Conservation (phyloP, 1,140 invertebrate species). For the Antheraea pernyi region DNA sequence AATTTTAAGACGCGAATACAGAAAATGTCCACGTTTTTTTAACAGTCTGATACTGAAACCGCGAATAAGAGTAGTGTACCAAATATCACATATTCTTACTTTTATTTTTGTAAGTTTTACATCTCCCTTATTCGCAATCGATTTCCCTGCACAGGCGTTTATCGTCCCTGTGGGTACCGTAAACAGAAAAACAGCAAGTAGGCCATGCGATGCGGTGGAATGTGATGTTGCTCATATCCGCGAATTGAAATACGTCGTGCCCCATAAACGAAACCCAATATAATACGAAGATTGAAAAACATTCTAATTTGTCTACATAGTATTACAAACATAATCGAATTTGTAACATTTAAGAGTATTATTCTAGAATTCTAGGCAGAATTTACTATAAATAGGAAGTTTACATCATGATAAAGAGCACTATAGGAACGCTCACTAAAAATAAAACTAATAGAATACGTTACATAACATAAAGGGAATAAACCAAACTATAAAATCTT, state of each 20-base stretch:
- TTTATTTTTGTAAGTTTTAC: constrained; percentile 27
- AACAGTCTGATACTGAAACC: no score
- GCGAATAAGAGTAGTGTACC: neutral
- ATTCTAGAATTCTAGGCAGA: no score
- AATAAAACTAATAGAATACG: no score
- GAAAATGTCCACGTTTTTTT: no score
- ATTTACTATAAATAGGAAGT: no score
- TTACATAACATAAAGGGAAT: no score
- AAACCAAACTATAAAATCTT: no score
- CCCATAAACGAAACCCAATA: constrained; percentile 17
- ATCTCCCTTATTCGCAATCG: constrained; percentile 19
- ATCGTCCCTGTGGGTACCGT: constrained; percentile 24
- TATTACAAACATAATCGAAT: neutral
- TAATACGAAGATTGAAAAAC: constrained; percentile 9
- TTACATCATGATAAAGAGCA: no score
- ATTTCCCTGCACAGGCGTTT: constrained; percentile 27
- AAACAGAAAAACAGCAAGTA: constrained; percentile 23
- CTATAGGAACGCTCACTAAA: no score
- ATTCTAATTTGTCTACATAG: constrained; percentile 12
- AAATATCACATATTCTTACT: constrained; percentile 12
- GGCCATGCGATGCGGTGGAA: constrained; percentile 10
- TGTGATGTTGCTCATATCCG: constrained; percentile 21
- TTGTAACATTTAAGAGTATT: neutral
- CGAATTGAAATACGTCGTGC: constrained; percentile 21
- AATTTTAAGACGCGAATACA: no score